Evolutionary conservation across 1,140 invertebrate species (phyloP).

Genomic region (Caenorhabditis briggsae): DNA sequence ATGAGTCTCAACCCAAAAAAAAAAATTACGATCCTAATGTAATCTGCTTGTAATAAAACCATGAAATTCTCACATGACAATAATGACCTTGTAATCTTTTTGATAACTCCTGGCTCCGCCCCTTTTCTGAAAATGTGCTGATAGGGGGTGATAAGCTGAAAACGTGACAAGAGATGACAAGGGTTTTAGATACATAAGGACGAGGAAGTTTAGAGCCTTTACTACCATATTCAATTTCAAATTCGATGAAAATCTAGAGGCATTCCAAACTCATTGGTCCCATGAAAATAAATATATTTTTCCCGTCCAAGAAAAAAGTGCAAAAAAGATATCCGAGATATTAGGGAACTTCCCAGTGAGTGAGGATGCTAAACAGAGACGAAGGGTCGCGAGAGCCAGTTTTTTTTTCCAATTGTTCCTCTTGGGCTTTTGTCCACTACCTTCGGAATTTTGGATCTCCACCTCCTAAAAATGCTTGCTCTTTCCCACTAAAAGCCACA

Average conservation of each 20-base stretch:
- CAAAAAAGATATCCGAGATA: neutral
- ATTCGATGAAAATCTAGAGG: neutral
- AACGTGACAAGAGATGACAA: conserved; percentile 26
- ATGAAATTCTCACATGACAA: neutral
- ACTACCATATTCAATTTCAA: too few relatives aligned
- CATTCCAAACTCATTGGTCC: too few relatives aligned
- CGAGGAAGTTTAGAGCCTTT: neutral
- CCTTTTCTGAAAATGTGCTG: neutral
- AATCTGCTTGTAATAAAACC: conserved; percentile 31
- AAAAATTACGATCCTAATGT: conserved; percentile 25
- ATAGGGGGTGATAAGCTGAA: conserved; percentile 18
- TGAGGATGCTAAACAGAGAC: neutral
- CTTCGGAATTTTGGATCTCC: too few relatives aligned
- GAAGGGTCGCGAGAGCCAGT: neutral
- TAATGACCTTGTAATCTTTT: conserved; percentile 51
- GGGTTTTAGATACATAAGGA: conserved; percentile 37
- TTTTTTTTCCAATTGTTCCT: neutral
- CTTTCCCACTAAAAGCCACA: neutral
- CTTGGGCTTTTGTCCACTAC: neutral
- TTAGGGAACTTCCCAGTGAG: neutral
- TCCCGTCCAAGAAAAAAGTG: neutral
- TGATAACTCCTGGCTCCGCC: conserved; percentile 13
- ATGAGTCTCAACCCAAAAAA: neutral
- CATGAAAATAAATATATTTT: neutral
- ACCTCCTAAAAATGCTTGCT: too few relatives aligned